Evolutionary conservation across 2,113 vertebrate species (phyloP).

Genomic region (Oreochromis niloticus): DNA sequence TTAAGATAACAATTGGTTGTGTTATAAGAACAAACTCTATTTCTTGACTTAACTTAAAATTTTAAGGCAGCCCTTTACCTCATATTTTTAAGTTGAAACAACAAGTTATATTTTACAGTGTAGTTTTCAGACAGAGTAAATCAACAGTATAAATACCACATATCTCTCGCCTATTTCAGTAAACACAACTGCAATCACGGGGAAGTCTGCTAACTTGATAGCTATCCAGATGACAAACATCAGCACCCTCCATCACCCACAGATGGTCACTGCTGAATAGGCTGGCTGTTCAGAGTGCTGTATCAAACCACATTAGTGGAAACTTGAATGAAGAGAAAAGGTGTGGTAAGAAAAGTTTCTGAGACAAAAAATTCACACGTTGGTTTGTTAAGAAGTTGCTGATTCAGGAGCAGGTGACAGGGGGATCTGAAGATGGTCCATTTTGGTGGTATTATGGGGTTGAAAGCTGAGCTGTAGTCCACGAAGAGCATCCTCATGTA

Average conservation of each 20-base stretch:
- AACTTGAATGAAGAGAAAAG: neutral
- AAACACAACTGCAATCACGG: rapidly evolving
- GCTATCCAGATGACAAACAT: neutral
- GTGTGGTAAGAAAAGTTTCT: neutral
- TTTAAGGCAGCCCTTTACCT: too few relatives aligned
- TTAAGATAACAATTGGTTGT: too few relatives aligned
- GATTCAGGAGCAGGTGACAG: neutral
- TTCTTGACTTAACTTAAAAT: too few relatives aligned
- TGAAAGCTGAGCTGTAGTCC: neutral
- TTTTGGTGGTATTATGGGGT: neutral
- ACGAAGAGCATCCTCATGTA: rapidly evolving
- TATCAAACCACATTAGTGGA: rapidly evolving
- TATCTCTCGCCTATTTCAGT: neutral
- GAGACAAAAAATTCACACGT: rapidly evolving
- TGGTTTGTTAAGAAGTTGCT: neutral
- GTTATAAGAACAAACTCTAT: too few relatives aligned
- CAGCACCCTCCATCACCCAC: neutral
- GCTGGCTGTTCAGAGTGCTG: rapidly evolving
- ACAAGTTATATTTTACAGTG: too few relatives aligned
- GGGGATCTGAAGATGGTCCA: neutral
- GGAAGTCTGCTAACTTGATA: rapidly evolving
- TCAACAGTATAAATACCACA: neutral
- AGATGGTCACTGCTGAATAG: neutral
- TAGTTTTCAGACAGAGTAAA: neutral
- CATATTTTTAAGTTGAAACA: too few relatives aligned